These are phyloP conservation scores for Knipowitschia caucasica DNA, from an alignment of 2,797 vertebrate genomes.

Conservation along the genomic window DNA sequence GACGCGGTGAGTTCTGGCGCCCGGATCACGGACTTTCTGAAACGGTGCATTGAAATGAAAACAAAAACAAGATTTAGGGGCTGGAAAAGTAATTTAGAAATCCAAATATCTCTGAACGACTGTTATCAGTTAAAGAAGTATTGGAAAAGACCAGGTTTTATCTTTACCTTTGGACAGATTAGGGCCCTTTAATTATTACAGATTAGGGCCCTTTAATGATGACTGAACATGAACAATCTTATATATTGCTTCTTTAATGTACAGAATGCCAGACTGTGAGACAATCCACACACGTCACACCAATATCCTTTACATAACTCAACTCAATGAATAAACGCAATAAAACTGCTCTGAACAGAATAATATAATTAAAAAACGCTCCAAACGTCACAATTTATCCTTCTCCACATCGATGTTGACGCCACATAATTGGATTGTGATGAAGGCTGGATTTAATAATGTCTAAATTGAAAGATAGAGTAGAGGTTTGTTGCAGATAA, in stretches of 20 bases:
- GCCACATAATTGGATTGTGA: slow-evolving; percentile 1
- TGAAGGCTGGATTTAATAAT: slow-evolving; percentile 1
- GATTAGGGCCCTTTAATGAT: too few species aligned
- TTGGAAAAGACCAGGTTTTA: too few species aligned
- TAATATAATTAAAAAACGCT: neutral
- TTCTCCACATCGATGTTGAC: neutral
- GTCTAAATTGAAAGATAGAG: neutral
- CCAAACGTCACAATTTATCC: neutral
- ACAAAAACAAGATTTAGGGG: too few species aligned
- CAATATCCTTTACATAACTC: neutral
- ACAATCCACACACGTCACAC: neutral
- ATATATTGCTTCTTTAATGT: too few species aligned
- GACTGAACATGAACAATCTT: too few species aligned
- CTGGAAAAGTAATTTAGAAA: too few species aligned
- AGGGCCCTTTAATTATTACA: too few species aligned
- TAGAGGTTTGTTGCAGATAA: neutral
- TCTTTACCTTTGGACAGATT: too few species aligned
- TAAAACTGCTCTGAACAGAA: neutral
- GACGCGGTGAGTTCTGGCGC: neutral
- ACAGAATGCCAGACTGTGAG: neutral
- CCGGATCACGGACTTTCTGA: too few species aligned
- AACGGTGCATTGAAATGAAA: too few species aligned
- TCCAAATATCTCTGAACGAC: too few species aligned
- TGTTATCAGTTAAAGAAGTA: too few species aligned
- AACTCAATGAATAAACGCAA: neutral